A percentile compares a stretch with the other conserved stretches of the same genome.
These are phyloP conservation scores for Ptilonorhynchus violaceus DNA, from an alignment of 2,113 vertebrate species.

Conservation along the genomic window DNA sequence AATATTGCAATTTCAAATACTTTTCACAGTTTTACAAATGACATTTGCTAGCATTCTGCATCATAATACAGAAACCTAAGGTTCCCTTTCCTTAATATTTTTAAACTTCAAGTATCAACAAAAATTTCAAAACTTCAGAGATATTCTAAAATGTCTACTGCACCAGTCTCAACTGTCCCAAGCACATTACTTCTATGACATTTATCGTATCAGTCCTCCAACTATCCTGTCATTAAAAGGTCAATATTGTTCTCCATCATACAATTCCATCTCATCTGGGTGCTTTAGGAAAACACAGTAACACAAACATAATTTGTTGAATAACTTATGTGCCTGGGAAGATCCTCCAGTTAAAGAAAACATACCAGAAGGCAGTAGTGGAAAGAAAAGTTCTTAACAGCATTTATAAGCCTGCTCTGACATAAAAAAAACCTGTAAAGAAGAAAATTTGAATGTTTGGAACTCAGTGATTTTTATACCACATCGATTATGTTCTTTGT, in stretches of 20 bases:
- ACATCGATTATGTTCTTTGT: background rate
- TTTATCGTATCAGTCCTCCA: background rate
- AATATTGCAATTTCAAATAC: background rate
- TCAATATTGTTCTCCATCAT: background rate
- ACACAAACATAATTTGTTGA: accelerated
- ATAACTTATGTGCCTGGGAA: background rate
- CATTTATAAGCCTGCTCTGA: background rate
- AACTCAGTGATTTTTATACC: background rate
- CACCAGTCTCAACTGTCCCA: background rate
- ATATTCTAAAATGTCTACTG: background rate
- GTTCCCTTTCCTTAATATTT: background rate
- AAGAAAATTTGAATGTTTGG: background rate
- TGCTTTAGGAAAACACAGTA: background rate
- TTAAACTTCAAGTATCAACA: background rate
- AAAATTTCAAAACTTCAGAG: background rate
- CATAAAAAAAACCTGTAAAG: background rate
- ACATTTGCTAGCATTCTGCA: background rate
- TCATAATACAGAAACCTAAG: background rate
- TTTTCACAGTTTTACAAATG: background rate
- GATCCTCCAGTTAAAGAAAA: background rate
- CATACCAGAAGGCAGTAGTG: background rate
- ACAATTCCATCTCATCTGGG: background rate
- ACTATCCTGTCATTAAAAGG: background rate
- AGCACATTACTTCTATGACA: background rate
- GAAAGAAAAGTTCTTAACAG: background rate